Evolutionary conservation across 2,888 invertebrate genomes (phyloP).

Genomic region (Willowsia nigromaculata): DNA sequence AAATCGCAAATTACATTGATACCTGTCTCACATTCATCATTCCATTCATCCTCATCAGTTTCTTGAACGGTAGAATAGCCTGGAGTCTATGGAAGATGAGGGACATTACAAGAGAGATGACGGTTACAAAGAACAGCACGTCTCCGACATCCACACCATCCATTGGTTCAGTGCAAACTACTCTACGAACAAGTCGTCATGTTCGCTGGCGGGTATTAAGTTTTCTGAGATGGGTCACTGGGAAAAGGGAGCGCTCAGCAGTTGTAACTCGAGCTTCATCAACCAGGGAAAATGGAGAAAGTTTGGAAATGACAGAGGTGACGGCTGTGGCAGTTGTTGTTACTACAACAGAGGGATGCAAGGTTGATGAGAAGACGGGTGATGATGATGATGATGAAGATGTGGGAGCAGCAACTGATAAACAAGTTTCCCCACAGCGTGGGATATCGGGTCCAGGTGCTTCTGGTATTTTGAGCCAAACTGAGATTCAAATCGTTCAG

Average conservation of each 20-base stretch:
- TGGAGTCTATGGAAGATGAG: conserved; percentile 84
- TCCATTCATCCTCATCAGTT: conserved; percentile 86
- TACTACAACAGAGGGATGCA: background rate
- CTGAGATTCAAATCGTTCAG: background rate
- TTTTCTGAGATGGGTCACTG: background rate
- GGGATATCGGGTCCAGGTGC: background rate
- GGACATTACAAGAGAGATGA: conserved; percentile 68
- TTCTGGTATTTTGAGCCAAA: background rate
- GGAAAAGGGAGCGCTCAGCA: background rate
- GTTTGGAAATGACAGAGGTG: background rate
- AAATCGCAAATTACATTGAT: conserved; percentile 86
- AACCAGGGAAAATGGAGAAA: background rate
- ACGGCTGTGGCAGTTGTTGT: background rate
- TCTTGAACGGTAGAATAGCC: conserved; percentile 87
- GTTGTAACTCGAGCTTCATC: background rate
- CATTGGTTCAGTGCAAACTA: background rate
- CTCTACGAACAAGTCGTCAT: background rate
- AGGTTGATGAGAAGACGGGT: background rate
- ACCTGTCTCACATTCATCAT: conserved; percentile 87
- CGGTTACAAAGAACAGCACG: background rate
- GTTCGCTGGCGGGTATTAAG: background rate
- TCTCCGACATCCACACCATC: background rate
- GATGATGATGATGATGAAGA: background rate
- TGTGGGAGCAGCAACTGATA: background rate
- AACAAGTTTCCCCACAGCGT: background rate